These are phyloP conservation scores for Oncorhynchus mykiss DNA, from an alignment of 2,113 vertebrate species.

Conservation along the genomic window DNA sequence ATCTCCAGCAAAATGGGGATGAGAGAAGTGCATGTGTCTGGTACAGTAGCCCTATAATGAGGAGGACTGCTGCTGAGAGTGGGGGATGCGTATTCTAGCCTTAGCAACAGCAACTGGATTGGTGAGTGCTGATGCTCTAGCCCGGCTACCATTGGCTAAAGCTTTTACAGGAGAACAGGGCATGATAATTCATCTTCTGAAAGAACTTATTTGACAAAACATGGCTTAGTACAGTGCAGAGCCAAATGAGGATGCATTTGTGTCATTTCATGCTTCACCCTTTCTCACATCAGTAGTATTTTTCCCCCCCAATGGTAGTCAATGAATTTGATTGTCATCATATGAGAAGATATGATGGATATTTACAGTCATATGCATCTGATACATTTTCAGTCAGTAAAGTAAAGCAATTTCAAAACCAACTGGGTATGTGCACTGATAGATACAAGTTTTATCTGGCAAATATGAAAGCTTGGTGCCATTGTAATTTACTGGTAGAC, in stretches of 20 bases:
- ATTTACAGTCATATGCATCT: too few relatives aligned
- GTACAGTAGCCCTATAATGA: too few relatives aligned
- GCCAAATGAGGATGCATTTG: background rate
- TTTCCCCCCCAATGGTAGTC: too few relatives aligned
- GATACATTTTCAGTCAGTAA: too few relatives aligned
- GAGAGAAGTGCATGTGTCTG: background rate
- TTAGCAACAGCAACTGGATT: conserved; percentile 40
- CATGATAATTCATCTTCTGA: conserved; percentile 23
- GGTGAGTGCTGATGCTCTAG: conserved; percentile 1
- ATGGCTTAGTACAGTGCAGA: background rate
- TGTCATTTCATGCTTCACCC: background rate
- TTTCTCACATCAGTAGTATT: background rate
- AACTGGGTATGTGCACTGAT: too few relatives aligned
- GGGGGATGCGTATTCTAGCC: conserved; percentile 28
- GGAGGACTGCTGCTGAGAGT: background rate
- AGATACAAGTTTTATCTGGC: too few relatives aligned
- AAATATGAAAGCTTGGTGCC: too few relatives aligned
- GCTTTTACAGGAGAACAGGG: background rate
- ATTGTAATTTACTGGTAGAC: too few relatives aligned
- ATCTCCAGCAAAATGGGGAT: background rate
- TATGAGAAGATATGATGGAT: too few relatives aligned
- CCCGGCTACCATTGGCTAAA: conserved; percentile 21
- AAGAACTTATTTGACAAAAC: background rate
- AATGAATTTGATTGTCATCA: too few relatives aligned
- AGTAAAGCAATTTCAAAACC: too few relatives aligned